phyloP scores from a whole-genome alignment of 2,797 vertebrate genomes.

The Ateles fusciceps region DNA sequence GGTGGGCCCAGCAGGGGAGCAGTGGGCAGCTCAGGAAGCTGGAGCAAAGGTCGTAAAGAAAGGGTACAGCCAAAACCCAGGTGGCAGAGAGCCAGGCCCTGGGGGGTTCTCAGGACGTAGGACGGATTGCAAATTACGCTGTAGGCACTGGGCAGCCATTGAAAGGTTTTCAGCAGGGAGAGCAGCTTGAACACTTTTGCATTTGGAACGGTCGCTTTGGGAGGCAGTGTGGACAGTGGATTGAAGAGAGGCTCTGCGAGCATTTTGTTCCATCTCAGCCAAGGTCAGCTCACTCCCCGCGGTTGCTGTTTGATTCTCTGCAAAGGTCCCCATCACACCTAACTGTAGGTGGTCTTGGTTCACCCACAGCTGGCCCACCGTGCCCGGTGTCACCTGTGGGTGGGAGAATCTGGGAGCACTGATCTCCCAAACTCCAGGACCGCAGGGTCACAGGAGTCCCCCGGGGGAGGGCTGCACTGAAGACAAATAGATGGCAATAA shows the following conservation, averaged over 20 bases:
- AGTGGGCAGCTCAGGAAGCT: neutral
- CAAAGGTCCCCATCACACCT: neutral
- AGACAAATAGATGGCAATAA: neutral
- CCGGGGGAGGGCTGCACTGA: accelerated
- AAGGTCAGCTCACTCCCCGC: neutral
- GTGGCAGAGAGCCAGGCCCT: neutral
- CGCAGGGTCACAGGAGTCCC: too few species aligned
- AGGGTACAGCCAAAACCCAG: neutral
- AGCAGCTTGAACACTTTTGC: neutral
- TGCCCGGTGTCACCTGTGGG: too few species aligned
- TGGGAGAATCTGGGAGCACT: neutral
- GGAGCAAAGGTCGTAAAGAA: neutral
- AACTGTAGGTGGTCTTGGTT: neutral
- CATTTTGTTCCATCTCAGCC: too few species aligned
- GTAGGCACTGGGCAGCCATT: neutral
- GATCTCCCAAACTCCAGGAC: neutral
- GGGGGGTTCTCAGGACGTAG: neutral
- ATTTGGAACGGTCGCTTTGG: neutral
- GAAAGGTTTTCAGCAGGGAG: neutral
- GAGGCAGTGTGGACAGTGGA: neutral
- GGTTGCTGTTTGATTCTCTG: neutral
- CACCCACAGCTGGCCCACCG: accelerated
- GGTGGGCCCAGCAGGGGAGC: neutral
- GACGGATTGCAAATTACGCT: neutral
- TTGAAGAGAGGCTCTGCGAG: neutral